Evolutionary conservation across 2,797 vertebrate species (phyloP).

Genomic region (Rhyacichthys aspro): DNA sequence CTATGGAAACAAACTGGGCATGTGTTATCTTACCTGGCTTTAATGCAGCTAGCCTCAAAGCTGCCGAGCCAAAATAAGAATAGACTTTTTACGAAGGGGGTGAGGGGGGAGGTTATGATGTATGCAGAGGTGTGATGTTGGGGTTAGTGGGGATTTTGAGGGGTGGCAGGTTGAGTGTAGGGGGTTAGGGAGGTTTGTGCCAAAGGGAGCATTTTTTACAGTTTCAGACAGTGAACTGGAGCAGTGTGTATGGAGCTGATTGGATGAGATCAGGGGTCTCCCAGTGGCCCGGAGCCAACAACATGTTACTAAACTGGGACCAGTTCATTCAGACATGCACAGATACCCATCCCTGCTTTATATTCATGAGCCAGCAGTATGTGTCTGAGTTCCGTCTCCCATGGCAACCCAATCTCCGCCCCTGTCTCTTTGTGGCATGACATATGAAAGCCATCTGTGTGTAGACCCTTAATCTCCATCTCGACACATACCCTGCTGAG

Average conservation of each 20-base stretch:
- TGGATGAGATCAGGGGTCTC: conserved; percentile 35
- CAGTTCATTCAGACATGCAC: conserved; percentile 54
- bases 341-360: conserved; percentile 57
- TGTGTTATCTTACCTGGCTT: background rate
- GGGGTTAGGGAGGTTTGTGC: conserved; percentile 32
- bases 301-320: conserved; percentile 54
- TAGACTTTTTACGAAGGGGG: conserved; percentile 19
- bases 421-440: conserved; percentile 57
- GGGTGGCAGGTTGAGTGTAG: conserved; percentile 32
- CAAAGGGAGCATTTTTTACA: conserved; percentile 39
- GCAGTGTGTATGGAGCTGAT: conserved; percentile 19
- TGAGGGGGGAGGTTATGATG: conserved; percentile 24
- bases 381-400: conserved; percentile 67
- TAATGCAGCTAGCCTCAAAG: background rate
- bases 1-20: background rate
- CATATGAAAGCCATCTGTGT: conserved; percentile 79
- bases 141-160: conserved; percentile 3
- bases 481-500: conserved; percentile 44
- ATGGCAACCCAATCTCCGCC: conserved; percentile 66
- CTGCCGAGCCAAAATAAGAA: conserved; percentile 9
- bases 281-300: conserved; percentile 59
- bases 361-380: conserved; percentile 70
- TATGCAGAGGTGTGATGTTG: conserved; percentile 19
- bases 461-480: conserved; percentile 61
- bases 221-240: conserved; percentile 15